Evolutionary conservation across 2,888 invertebrate genomes (phyloP).

Genomic region (Zeuzera pyrina): DNA sequence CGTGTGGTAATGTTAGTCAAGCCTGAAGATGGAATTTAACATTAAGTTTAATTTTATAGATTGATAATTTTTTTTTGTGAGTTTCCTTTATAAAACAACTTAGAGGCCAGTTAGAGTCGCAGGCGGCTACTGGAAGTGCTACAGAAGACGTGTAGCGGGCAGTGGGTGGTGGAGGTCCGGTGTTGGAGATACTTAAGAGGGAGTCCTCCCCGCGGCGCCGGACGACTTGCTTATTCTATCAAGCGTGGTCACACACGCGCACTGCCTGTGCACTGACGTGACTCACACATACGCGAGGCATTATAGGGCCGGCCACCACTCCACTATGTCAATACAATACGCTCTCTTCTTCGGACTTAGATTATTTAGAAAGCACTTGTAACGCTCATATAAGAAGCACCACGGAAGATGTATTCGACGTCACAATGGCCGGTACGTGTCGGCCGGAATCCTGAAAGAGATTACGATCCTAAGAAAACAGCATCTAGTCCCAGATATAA

Average conservation of each 20-base stretch:
- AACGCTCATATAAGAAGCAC: conserved; percentile 73
- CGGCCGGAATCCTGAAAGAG: conserved; percentile 55
- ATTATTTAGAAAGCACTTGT: conserved; percentile 76
- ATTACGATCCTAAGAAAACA: conserved; percentile 73
- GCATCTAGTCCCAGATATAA: conserved; percentile 57
- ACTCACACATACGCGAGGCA: conserved; percentile 47
- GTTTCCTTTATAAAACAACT: conserved; percentile 38
- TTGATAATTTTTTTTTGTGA: no score
- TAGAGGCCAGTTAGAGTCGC: conserved; percentile 60
- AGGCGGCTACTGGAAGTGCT: conserved; percentile 65
- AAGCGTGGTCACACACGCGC: conserved; percentile 61
- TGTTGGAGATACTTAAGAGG: conserved; percentile 66
- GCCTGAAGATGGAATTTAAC: no score
- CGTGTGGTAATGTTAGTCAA: no score
- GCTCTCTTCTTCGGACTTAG: conserved; percentile 73
- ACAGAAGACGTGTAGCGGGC: conserved; percentile 67
- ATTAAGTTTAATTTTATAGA: no score
- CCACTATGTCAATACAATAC: conserved; percentile 75
- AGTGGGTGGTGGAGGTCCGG: conserved; percentile 63
- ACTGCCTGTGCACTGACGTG: conserved; percentile 32
- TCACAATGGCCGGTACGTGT: conserved; percentile 59
- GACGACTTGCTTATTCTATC: conserved; percentile 74
- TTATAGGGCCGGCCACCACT: conserved; percentile 73
- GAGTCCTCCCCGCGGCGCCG: conserved; percentile 47
- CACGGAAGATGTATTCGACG: conserved; percentile 66